Conservation (phyloP, 2,797 vertebrate genomes). For the Rhynchotus rufescens region DNA sequence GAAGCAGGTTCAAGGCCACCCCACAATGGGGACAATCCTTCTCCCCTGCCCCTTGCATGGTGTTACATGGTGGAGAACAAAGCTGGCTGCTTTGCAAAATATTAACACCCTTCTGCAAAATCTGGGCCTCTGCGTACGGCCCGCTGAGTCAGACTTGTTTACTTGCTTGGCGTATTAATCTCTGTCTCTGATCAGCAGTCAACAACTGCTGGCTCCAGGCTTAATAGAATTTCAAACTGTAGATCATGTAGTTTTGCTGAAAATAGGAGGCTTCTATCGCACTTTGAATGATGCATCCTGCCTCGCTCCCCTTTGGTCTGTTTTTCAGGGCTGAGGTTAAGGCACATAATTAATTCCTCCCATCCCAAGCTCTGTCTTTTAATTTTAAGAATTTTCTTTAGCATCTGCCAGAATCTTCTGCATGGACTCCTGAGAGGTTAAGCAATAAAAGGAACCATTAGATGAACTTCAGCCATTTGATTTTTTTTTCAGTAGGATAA, state of each 20-base stretch:
- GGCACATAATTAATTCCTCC: conserved; percentile 27
- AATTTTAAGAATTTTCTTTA: conserved; percentile 43
- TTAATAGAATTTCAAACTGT: conserved; percentile 20
- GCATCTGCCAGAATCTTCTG: conserved; percentile 11
- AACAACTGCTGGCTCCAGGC: conserved; percentile 20
- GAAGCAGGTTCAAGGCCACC: background rate
- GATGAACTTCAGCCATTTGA: background rate
- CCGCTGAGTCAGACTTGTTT: conserved; percentile 50
- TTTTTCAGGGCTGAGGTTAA: conserved; percentile 17
- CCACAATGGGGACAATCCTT: background rate
- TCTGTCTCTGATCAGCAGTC: conserved; percentile 6
- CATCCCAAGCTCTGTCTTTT: background rate
- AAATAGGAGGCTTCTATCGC: background rate
- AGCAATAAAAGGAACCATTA: conserved; percentile 4
- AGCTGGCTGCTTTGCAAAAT: conserved; percentile 43
- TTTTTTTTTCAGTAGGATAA: conserved; percentile 16
- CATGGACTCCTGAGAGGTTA: conserved; percentile 7
- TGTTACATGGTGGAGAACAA: background rate
- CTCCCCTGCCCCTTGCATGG: background rate
- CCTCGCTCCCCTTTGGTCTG: background rate
- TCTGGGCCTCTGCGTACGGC: background rate
- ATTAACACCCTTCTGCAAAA: background rate
- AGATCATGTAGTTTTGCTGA: conserved; percentile 31
- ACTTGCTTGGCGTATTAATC: conserved; percentile 2
- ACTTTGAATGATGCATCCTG: background rate